Evolutionary conservation across 2,797 vertebrate species (phyloP).

Genomic region (Notoglanidium macrostoma): DNA sequence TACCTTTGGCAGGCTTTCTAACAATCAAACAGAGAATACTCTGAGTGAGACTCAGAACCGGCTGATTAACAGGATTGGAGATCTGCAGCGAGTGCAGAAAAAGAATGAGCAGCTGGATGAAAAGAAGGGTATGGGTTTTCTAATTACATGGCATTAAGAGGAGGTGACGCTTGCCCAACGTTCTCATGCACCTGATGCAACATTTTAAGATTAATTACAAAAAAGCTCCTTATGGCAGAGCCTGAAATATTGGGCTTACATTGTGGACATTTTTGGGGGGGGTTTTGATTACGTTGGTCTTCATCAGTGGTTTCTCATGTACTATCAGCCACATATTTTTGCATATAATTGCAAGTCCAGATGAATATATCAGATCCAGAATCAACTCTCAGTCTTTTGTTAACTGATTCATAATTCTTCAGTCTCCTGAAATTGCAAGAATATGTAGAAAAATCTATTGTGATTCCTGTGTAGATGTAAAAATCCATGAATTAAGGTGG

Average conservation of each 20-base stretch:
- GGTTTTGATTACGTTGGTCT: neutral
- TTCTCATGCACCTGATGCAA: neutral
- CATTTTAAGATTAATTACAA: neutral
- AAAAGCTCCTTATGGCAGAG: neutral
- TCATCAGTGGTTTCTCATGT: neutral
- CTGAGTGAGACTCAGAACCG: constrained; percentile 74
- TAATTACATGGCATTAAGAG: neutral
- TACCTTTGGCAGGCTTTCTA: constrained; percentile 68
- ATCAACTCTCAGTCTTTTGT: neutral
- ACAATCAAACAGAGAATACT: constrained; percentile 72
- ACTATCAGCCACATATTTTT: neutral
- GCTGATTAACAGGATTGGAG: constrained; percentile 74
- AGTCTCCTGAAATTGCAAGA: neutral
- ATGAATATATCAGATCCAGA: neutral
- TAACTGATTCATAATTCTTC: neutral
- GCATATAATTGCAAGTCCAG: neutral
- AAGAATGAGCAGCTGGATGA: constrained; percentile 76
- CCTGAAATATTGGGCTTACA: neutral
- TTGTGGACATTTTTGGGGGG: neutral
- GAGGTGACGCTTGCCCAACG: neutral
- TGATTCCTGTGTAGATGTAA: neutral
- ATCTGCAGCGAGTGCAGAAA: constrained; percentile 76
- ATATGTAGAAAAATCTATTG: neutral
- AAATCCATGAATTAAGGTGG: neutral
- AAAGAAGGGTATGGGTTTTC: constrained; percentile 72